Base-by-base conservation (phyloP, 2,888 invertebrate genomes). In the Ischnura elegans region DNA sequence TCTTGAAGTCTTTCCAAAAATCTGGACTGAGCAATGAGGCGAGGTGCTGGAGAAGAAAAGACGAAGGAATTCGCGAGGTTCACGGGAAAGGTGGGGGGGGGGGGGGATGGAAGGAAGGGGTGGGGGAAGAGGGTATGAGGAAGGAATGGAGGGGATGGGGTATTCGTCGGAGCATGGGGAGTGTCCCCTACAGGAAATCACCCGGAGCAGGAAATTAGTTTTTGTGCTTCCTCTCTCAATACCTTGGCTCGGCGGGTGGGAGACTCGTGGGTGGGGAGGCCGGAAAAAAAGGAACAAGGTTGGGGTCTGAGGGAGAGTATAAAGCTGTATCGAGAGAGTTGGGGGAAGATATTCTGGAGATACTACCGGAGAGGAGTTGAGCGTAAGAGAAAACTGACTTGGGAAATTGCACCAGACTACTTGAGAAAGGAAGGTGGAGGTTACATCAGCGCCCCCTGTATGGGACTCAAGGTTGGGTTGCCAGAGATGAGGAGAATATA, bases 121-220 rank as follows among this genome's bases (percentile, higher is more conserved):
- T 36, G 13, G 43, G 46, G 25, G 45, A 45, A n/a, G 46, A 46
- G 43, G 25, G 43, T 10, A 25, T 10, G 10, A 86, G 25, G 86
- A n/a, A n/a, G 5, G 13, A 13, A 85, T 19, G 43, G 42, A 46
- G 46, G 25, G 46, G n/a, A 13, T 43, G 25, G n/a, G 43, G 45
- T 43, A 86, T 43, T 46, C 43, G 46, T 43, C 42, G 85, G 42
- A 42, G 21, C n/a, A 46, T 5, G 42, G 55, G 36, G 13, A 21
- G 61, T 61, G 61, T 61, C 55, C 43, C 66, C 43, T n/a, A 90
- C 55, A 90, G 90, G 90, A 90, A 61, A 61, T 61, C 55, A 61
- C 43, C 55, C 55, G 90, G 43, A 21, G 61, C 90, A 90, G 90
- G 90, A 90, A 90, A 90, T 90, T 90, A 90, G 90, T 90, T 90